Evolutionary conservation across 2,888 invertebrate genomes (phyloP).

Genomic region (Phrixothrix hirtus): DNA sequence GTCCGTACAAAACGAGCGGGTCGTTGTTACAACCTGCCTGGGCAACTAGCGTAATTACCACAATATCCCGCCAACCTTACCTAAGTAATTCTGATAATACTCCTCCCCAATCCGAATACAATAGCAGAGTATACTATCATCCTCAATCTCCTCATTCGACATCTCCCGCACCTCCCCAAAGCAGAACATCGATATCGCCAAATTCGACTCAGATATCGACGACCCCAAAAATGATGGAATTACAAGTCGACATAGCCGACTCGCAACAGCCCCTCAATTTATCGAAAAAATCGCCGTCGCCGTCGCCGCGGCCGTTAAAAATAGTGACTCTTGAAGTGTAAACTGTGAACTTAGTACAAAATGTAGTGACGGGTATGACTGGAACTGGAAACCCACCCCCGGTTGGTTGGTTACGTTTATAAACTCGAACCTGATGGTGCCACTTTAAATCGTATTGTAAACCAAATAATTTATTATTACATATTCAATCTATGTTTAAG

Average conservation of each 20-base stretch:
- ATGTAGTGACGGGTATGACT: conserved; percentile 34
- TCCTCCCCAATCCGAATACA: conserved; percentile 56
- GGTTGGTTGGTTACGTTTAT: conserved; percentile 6
- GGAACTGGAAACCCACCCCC: conserved; percentile 34
- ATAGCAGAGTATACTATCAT: conserved; percentile 50
- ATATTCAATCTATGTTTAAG: conserved; percentile 43
- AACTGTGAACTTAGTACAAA: conserved; percentile 49
- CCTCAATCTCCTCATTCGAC: conserved; percentile 56
- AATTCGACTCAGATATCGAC: conserved; percentile 58
- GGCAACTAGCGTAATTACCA: conserved; percentile 64
- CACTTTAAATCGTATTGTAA: conserved; percentile 57
- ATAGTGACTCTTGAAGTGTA: conserved; percentile 55
- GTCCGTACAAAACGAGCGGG: conserved; percentile 49
- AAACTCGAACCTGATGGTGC: conserved; percentile 46
- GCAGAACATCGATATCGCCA: conserved; percentile 52
- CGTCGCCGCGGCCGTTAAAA: conserved; percentile 68
- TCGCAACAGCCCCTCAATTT: conserved; percentile 84
- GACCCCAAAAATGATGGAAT: conserved; percentile 66
- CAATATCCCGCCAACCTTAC: conserved; percentile 59
- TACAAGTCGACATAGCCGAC: conserved; percentile 83
- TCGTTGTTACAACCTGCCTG: conserved; percentile 53
- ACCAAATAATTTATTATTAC: conserved; percentile 58
- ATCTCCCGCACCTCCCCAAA: conserved; percentile 52
- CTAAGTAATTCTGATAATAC: conserved; percentile 47
- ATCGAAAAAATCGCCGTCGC: conserved; percentile 81